These are phyloP conservation scores for Drosophila pseudoobscura DNA, from an alignment of 1,140 invertebrate species.

Conservation along the genomic window DNA sequence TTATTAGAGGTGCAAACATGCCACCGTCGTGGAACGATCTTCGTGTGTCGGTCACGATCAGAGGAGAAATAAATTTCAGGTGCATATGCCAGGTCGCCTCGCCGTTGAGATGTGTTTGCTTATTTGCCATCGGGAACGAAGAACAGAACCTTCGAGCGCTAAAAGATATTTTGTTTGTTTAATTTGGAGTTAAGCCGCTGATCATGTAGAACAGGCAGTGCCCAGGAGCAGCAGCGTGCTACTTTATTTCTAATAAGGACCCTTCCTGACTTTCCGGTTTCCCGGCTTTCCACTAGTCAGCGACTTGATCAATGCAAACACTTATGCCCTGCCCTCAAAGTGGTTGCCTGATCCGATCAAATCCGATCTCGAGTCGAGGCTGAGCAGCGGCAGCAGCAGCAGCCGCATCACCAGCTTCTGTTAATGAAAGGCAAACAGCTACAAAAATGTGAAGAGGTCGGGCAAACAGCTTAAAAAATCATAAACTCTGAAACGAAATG, in stretches of 20 bases:
- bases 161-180: slow-evolving; percentile 67
- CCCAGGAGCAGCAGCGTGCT: slow-evolving; percentile 44
- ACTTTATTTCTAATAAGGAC: slow-evolving; percentile 66
- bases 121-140: slow-evolving; percentile 51
- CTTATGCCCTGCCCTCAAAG: slow-evolving; percentile 6
- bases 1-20: slow-evolving; percentile 82
- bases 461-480: slow-evolving; percentile 80
- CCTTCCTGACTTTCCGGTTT: slow-evolving; percentile 32
- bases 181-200: slow-evolving; percentile 59
- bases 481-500: slow-evolving; percentile 55
- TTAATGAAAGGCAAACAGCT: slow-evolving; percentile 76
- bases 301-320: slow-evolving; percentile 73
- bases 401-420: slow-evolving; percentile 54
- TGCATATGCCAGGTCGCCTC: slow-evolving; percentile 63
- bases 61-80: slow-evolving; percentile 48
- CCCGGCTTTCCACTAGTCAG: slow-evolving; percentile 54
- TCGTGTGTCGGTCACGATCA: slow-evolving; percentile 71
- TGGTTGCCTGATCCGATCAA: slow-evolving; percentile 9
- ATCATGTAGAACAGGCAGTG: slow-evolving; percentile 19
- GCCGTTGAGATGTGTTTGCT: slow-evolving; percentile 66
- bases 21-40: slow-evolving; percentile 66
- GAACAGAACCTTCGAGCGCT: slow-evolving; percentile 51
- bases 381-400: slow-evolving; percentile 1
- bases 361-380: slow-evolving; percentile 19
- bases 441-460: slow-evolving; percentile 66